These are phyloP conservation scores for Coremacera marginata DNA, from an alignment of 2,888 invertebrate species.

Conservation along the genomic window DNA sequence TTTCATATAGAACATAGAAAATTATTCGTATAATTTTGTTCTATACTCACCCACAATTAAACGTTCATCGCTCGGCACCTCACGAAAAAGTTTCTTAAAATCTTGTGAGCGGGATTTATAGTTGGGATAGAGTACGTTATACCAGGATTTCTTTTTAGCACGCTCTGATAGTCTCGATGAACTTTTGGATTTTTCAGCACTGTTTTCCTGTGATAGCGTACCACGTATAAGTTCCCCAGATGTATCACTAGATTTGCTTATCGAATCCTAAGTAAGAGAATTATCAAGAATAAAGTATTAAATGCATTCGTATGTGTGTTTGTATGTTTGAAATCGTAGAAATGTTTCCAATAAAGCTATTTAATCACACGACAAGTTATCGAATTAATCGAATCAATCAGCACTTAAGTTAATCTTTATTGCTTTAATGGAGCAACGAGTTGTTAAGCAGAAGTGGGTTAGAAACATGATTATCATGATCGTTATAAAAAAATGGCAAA, in stretches of 20 bases:
- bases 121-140: conserved; percentile 87
- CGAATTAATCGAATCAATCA: not conserved
- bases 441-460: no score
- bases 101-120: conserved; percentile 95
- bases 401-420: not conserved
- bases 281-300: not conserved
- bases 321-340: not conserved
- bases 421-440: not conserved
- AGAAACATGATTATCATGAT: no score
- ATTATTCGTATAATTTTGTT: conserved; percentile 15
- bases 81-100: conserved; percentile 92
- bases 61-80: conserved; percentile 90
- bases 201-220: conserved; percentile 33
- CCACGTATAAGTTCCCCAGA: conserved; percentile 45
- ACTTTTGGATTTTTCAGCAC: conserved; percentile 60
- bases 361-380: not conserved
- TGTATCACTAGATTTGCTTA: conserved; percentile 50
- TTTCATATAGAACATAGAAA: no score
- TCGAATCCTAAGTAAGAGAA: conserved; percentile 45
- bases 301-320: not conserved
- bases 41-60: conserved; percentile 86
- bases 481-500: no score
- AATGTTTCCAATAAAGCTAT: not conserved
- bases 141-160: conserved; percentile 87
- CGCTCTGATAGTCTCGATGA: conserved; percentile 70